Conservation (phyloP, 1,140 invertebrate species). For the Leptinotarsa undecemlineata region DNA sequence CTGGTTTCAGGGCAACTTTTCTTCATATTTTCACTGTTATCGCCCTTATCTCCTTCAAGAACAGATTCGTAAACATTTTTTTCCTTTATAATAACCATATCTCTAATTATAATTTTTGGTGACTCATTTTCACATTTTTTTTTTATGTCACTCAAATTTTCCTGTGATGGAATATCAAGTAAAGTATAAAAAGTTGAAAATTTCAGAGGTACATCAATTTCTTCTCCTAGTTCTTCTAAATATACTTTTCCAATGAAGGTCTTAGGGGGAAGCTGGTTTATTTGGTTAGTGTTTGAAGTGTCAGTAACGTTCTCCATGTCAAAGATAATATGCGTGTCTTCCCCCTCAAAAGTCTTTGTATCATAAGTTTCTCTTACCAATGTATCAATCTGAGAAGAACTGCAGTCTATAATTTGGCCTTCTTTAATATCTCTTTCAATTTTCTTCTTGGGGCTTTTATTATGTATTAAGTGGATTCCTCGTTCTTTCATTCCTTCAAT, state of each 20-base stretch:
- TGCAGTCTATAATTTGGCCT: background rate
- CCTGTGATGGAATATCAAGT: conserved; percentile 9
- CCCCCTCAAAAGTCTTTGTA: background rate
- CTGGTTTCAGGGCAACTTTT: background rate
- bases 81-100: background rate
- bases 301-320: background rate
- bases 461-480: conserved; percentile 22
- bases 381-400: conserved; percentile 14
- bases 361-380: conserved; percentile 13
- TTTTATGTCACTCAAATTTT: background rate
- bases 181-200: conserved; percentile 1
- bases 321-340: background rate
- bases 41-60: background rate
- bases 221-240: conserved; percentile 5
- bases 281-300: too few relatives aligned
- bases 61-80: background rate
- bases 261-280: background rate
- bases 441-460: conserved; percentile 21
- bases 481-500: conserved; percentile 25
- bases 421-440: background rate
- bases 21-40: background rate
- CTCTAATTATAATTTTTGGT: background rate
- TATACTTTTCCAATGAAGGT: conserved; percentile 13
- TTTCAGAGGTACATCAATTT: conserved; percentile 15
- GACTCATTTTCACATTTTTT: background rate